Base-by-base conservation (phyloP, 2,113 vertebrate genomes). In the Silurus asotus region DNA sequence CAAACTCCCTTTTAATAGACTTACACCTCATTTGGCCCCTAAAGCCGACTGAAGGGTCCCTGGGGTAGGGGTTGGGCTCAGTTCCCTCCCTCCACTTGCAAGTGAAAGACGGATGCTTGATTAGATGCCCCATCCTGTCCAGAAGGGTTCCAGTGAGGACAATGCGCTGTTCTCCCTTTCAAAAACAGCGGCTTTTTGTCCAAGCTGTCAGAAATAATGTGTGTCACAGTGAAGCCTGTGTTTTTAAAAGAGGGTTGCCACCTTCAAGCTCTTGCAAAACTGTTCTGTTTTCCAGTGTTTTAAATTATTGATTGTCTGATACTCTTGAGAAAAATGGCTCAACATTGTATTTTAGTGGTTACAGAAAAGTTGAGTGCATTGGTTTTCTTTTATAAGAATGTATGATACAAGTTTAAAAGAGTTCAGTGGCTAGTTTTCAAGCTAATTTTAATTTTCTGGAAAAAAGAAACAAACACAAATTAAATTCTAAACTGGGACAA, bases 1-100 rank as follows among this genome's bases (percentile, higher is more conserved):
- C 92, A 96, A 94, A 94, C 93, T 95, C 93, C 92, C 94, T 96
- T 96, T 96, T 95, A 96, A 96, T 95, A 95, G 95, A 95, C 94
- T 96, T 96, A 95, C 92, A 96, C 95, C 93, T 96, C 94, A 96
- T 96, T 97, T 96, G 95, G 93, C 93, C 95, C 94, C 93, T 95
- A 95, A 96, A 95, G 92, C 94, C 92, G 93, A 92, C 94, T 96
- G 96, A 96, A 95, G 94, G 94, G 92, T 94, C 95, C 95, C 94
- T 89, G 92, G 84, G 72, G 75, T 84, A 58, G 89, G 82, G 88
- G 90, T 88, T 88, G n/a, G 84, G 59, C 89, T 91, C 93, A 92
- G 94, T 92, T 90, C 86, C 88, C 93, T 90, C 88, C 89, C 90
- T 91, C 92, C 91, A 91, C 92, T 92, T 94, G 93, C 93, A 92